A percentile compares a stretch with the other conserved stretches of the same genome.
Evolutionary conservation across 2,113 vertebrate genomes (phyloP).

Genomic region (Cnemophilus loriae): DNA sequence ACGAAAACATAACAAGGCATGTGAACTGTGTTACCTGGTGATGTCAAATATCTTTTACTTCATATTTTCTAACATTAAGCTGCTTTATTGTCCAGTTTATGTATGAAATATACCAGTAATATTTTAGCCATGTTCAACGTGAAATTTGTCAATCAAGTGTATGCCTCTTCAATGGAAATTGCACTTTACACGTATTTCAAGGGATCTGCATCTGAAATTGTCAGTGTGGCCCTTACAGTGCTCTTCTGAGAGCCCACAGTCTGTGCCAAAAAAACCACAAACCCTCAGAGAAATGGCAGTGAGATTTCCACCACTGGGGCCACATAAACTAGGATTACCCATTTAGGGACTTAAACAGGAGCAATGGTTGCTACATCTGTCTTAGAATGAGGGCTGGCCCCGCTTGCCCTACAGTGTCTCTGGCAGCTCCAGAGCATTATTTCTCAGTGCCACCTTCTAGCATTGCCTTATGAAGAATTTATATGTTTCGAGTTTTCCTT

Average conservation of each 20-base stretch:
- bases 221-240: accelerated
- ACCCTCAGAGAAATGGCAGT: not conserved
- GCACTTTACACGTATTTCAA: not conserved
- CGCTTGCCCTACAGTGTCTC: accelerated
- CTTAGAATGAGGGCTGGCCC: not conserved
- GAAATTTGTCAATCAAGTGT: not conserved
- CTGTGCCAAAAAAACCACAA: not conserved
- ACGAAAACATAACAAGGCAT: not conserved
- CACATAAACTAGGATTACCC: conserved; percentile 27
- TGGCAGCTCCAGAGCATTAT: conserved; percentile 22
- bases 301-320: not conserved
- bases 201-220: not conserved
- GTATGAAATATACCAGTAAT: not conserved
- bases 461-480: conserved; percentile 57
- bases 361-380: conserved; percentile 53
- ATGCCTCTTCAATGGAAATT: not conserved
- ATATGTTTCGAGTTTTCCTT: conserved; percentile 47
- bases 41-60: not conserved
- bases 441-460: conserved; percentile 24
- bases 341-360: conserved; percentile 47
- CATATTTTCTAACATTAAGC: not conserved
- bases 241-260: not conserved
- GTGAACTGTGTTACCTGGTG: not conserved
- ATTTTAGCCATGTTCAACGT: not conserved
- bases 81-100: not conserved